Evolutionary conservation across 2,888 invertebrate genomes (phyloP).

Genomic region (Digitonthophagus gazella): DNA sequence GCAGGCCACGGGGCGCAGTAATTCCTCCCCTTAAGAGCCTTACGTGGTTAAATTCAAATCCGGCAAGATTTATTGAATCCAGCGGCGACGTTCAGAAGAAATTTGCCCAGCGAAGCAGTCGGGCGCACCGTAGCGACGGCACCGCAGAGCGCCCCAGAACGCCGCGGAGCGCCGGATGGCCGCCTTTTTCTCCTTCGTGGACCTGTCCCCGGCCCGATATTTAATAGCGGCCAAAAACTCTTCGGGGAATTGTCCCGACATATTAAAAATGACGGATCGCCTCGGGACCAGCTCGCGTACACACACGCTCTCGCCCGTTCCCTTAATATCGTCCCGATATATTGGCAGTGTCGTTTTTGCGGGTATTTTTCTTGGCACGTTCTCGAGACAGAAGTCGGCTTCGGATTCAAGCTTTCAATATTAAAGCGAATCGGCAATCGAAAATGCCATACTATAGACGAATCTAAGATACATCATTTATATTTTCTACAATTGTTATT

Average conservation of each 20-base stretch:
- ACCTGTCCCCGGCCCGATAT: background rate
- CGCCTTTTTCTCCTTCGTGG: background rate
- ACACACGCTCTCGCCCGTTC: background rate
- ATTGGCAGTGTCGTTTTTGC: background rate
- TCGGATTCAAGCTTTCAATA: no score
- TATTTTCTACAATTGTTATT: no score
- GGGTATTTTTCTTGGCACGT: background rate
- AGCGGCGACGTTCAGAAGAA: constrained; percentile 24
- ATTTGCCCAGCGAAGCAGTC: constrained; percentile 25
- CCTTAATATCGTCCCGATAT: background rate
- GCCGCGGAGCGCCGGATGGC: background rate
- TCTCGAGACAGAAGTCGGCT: background rate
- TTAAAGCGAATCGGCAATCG: background rate
- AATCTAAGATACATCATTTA: background rate
- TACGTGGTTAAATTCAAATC: constrained; percentile 25
- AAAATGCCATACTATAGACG: background rate
- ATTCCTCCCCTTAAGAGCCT: constrained; percentile 14
- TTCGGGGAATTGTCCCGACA: background rate
- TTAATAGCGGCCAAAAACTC: background rate
- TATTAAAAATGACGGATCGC: background rate
- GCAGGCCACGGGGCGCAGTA: background rate
- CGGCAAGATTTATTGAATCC: constrained; percentile 24
- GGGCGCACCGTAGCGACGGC: constrained; percentile 2
- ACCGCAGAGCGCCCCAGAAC: background rate
- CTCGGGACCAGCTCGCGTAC: background rate